Conservation (phyloP, 2,888 invertebrate genomes). For the Drosophila leonis region DNA sequence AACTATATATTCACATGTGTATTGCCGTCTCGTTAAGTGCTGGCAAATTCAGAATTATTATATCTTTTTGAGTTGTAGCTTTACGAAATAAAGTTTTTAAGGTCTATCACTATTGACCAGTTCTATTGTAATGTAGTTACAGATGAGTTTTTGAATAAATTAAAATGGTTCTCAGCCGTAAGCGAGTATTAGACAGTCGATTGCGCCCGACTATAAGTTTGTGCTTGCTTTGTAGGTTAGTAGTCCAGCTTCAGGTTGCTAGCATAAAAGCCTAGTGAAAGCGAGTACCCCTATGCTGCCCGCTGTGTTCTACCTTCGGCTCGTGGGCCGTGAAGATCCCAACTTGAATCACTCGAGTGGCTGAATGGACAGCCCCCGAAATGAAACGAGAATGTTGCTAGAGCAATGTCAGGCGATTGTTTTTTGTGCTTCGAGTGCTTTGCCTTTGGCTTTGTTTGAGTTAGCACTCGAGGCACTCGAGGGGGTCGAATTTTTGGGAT, state of each 20-base stretch:
- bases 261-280: constrained; percentile 50
- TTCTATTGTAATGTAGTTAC: background rate
- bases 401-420: constrained; percentile 72
- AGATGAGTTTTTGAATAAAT: background rate
- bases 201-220: background rate
- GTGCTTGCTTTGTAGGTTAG: constrained; percentile 8
- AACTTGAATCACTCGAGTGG: constrained; percentile 33
- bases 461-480: constrained; percentile 49
- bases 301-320: too few species aligned
- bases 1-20: background rate
- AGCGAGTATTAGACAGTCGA: background rate
- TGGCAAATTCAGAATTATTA: too few species aligned
- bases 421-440: constrained; percentile 59
- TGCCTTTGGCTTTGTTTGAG: constrained; percentile 64
- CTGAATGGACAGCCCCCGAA: constrained; percentile 33
- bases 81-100: background rate
- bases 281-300: constrained; percentile 22
- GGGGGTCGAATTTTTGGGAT: constrained; percentile 28
- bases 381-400: constrained; percentile 17
- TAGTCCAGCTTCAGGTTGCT: constrained; percentile 43
- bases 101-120: background rate
- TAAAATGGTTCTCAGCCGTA: background rate
- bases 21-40: background rate
- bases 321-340: background rate
- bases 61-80: background rate